These are phyloP conservation scores for Chelonia mydas DNA, from an alignment of 2,797 vertebrate genomes.

Conservation along the genomic window DNA sequence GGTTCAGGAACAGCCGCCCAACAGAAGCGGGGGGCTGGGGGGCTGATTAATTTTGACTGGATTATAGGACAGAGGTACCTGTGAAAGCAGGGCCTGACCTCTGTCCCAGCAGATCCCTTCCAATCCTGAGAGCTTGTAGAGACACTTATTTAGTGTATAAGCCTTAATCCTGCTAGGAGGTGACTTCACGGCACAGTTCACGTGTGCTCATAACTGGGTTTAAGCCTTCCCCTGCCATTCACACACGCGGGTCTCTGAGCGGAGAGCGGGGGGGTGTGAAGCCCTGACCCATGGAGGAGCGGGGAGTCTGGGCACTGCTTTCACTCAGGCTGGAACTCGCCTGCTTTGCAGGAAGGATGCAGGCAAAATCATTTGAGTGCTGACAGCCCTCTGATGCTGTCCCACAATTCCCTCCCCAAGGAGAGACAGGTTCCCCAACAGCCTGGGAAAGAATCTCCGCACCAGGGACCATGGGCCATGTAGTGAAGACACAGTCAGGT, in stretches of 20 bases:
- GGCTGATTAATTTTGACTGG: not conserved
- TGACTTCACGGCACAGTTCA: not conserved
- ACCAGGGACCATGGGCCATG: no score
- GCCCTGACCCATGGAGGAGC: no score
- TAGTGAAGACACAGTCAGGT: no score
- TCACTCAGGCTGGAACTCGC: no score
- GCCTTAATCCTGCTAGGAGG: no score
- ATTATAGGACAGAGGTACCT: not conserved
- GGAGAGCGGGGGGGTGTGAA: no score
- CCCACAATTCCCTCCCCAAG: no score
- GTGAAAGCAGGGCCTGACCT: not conserved
- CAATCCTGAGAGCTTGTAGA: no score
- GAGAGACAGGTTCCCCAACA: accelerated
- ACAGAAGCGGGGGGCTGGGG: accelerated
- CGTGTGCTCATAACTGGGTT: not conserved
- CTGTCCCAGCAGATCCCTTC: not conserved
- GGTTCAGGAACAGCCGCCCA: not conserved
- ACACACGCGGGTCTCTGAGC: accelerated
- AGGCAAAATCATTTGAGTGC: no score
- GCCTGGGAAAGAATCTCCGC: no score
- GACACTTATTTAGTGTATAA: not conserved
- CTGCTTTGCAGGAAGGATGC: no score
- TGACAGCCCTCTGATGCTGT: accelerated
- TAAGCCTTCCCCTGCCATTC: not conserved
- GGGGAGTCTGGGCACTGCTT: no score